Percentiles rank a stretch among this genome's conserved stretches.
phyloP scores from a whole-genome alignment of 2,113 vertebrate species.

The Xenus cinereus region DNA sequence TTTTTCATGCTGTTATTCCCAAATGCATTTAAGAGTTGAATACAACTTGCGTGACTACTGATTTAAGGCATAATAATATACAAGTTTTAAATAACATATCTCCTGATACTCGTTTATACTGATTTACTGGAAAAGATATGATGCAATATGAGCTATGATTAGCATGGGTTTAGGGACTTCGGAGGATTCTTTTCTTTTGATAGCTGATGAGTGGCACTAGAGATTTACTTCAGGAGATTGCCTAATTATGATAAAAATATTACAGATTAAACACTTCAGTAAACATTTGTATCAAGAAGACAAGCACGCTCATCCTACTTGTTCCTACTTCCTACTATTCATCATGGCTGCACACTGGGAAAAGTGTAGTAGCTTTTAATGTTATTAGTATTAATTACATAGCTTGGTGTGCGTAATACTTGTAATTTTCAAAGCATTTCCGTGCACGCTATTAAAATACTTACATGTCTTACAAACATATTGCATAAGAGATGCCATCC shows the following conservation, averaged over 20 bases:
- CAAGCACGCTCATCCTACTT: neutral
- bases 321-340: neutral
- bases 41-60: neutral
- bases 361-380: neutral
- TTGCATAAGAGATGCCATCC: neutral
- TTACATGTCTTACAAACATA: neutral
- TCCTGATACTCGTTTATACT: neutral
- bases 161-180: neutral
- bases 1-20: neutral
- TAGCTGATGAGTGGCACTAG: neutral
- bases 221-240: neutral
- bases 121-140: neutral
- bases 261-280: neutral
- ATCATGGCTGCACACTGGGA: neutral
- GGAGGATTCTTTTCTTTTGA: neutral
- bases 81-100: neutral
- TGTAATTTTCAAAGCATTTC: neutral
- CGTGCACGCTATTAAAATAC: neutral
- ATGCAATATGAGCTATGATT: neutral
- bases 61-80: neutral
- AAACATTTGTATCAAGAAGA: neutral
- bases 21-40: neutral
- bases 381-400: neutral
- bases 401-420: neutral
- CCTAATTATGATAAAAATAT: neutral